Percentiles rank a stretch among this genome's conserved stretches.
Conservation (phyloP, 1,140 invertebrate species). For the Zaprionus taronus region DNA sequence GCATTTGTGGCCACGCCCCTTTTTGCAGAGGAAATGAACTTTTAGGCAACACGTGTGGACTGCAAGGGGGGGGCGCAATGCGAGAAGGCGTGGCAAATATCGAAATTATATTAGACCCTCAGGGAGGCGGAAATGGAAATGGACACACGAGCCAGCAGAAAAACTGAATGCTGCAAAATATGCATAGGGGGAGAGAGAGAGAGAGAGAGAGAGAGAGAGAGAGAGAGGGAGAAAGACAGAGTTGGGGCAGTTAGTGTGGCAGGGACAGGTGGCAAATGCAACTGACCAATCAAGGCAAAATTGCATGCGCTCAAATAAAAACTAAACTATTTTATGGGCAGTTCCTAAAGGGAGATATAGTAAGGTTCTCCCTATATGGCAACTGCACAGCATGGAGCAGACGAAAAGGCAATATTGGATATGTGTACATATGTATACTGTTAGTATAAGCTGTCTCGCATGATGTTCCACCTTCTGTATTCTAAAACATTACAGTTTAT, state of each 20-base stretch:
- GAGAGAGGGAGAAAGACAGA: background rate
- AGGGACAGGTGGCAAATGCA: background rate
- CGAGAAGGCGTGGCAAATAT: conserved; percentile 45
- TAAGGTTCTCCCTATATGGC: background rate
- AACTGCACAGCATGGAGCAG: background rate
- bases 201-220: background rate
- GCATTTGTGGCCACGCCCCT: conserved; percentile 67
- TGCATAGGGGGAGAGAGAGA: conserved; percentile 20
- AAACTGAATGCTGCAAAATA: conserved; percentile 23
- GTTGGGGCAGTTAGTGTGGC: background rate
- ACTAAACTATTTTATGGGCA: conserved; percentile 6
- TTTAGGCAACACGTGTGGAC: conserved; percentile 35
- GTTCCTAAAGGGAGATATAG: background rate
- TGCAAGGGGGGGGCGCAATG: background rate
- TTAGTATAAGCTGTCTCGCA: background rate
- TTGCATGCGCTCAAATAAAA: conserved; percentile 7
- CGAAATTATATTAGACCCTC: conserved; percentile 67
- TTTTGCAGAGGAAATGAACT: conserved; percentile 62
- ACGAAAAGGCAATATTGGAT: background rate
- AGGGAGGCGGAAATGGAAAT: conserved; percentile 61
- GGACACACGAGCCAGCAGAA: conserved; percentile 26
- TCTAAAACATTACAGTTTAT: background rate
- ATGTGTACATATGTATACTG: too few species aligned
- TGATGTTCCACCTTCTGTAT: background rate
- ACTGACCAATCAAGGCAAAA: conserved; percentile 4